Evolutionary conservation across 2,113 vertebrate species (phyloP).

Genomic region (Alosa alosa): DNA sequence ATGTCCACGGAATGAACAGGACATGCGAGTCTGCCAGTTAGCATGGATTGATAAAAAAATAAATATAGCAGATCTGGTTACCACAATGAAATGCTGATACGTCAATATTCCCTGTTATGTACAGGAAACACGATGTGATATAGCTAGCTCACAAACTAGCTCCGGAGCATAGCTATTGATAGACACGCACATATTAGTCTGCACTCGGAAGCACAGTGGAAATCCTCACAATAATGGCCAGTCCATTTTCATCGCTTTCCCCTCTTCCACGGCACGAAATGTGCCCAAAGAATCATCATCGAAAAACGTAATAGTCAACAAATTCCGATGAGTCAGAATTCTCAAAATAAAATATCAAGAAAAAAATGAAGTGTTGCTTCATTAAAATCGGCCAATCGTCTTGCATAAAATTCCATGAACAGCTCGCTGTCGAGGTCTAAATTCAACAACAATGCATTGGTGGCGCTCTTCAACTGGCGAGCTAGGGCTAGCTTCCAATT

Average conservation of each 20-base stretch:
- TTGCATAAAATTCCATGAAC: conserved; percentile 18
- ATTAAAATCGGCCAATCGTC: conserved; percentile 12
- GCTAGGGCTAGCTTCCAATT: conserved; percentile 22
- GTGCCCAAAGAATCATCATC: conserved; percentile 48
- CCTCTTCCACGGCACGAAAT: conserved; percentile 55
- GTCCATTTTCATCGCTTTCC: conserved; percentile 52
- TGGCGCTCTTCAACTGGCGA: conserved; percentile 42
- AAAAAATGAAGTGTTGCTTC: conserved; percentile 16
- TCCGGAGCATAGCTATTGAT: conserved; percentile 35
- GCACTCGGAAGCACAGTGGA: conserved; percentile 16
- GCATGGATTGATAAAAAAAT: conserved; percentile 48
- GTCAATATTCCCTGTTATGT: not conserved
- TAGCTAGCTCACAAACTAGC: conserved; percentile 11
- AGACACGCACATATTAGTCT: conserved; percentile 49
- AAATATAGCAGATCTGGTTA: conserved; percentile 6
- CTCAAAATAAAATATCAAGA: conserved; percentile 21
- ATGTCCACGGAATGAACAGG: conserved; percentile 41
- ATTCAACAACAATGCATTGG: conserved; percentile 50
- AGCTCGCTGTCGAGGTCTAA: conserved; percentile 1
- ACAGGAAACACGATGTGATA: conserved; percentile 12
- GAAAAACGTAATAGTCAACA: conserved; percentile 8
- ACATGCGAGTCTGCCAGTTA: conserved; percentile 52
- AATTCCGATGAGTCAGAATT: conserved; percentile 3
- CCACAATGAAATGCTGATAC: not conserved
- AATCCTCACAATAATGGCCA: conserved; percentile 52